Conservation (phyloP, 2,113 vertebrate species). For the Colistium nudipinnis region DNA sequence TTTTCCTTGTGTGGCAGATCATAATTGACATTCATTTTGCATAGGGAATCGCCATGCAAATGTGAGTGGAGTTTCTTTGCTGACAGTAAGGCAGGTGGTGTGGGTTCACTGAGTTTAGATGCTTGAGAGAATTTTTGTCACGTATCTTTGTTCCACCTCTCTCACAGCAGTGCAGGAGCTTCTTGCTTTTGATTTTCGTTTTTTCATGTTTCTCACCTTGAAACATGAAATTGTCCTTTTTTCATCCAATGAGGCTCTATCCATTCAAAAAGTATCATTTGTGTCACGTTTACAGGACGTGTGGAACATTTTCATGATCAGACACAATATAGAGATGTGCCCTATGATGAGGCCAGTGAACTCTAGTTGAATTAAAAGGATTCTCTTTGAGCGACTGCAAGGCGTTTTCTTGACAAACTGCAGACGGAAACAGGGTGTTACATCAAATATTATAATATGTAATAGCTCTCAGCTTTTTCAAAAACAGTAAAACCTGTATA, state of each 20-base stretch:
- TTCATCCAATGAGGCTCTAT: background rate
- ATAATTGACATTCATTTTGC: slow-evolving; percentile 30
- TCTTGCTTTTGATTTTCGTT: background rate
- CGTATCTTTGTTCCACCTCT: background rate
- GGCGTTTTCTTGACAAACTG: slow-evolving; percentile 41
- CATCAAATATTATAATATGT: background rate
- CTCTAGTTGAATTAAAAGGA: slow-evolving; percentile 61
- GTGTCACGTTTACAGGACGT: slow-evolving; percentile 7
- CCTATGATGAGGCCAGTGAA: slow-evolving; percentile 37
- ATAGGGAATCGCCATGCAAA: background rate
- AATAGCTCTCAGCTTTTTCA: background rate
- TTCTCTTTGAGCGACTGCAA: slow-evolving; percentile 53
- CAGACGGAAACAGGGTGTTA: slow-evolving; percentile 25
- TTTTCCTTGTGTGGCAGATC: background rate
- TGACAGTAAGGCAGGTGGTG: slow-evolving; percentile 3
- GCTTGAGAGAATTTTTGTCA: background rate
- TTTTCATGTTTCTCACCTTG: background rate
- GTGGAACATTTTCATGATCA: background rate
- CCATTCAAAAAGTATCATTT: background rate
- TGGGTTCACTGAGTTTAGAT: slow-evolving; percentile 33
- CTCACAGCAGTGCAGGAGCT: background rate
- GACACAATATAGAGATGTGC: too few species aligned
- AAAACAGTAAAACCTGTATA: slow-evolving; percentile 4
- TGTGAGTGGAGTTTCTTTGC: background rate
- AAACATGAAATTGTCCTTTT: background rate